A percentile compares a stretch with the other conserved stretches of the same genome.
Conservation (phyloP, 2,797 vertebrate species). For the Synanceia verrucosa region DNA sequence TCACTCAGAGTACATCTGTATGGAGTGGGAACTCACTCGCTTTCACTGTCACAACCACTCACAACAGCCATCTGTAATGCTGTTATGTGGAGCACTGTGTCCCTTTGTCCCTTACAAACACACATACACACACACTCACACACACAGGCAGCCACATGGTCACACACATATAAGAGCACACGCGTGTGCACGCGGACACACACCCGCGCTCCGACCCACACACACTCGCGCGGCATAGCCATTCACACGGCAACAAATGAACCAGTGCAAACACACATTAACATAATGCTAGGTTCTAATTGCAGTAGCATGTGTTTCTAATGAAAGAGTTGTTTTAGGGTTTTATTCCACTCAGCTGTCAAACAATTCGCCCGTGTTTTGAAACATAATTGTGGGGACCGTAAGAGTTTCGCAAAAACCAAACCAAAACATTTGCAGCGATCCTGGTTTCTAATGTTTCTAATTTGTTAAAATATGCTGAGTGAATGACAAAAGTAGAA, state of each 20-base stretch:
- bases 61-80: conserved; percentile 80
- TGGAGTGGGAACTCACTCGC: conserved; percentile 79
- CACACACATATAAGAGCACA: conserved; percentile 22
- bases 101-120: conserved; percentile 78
- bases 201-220: too few species aligned
- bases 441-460: conserved; percentile 84
- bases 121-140: conserved; percentile 21
- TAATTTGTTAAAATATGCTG: conserved; percentile 85
- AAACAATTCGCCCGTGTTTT: conserved; percentile 84
- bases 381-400: conserved; percentile 83
- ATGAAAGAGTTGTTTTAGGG: conserved; percentile 87
- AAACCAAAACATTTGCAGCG: conserved; percentile 82
- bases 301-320: conserved; percentile 85
- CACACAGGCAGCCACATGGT: conserved; percentile 11
- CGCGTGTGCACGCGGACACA: not conserved
- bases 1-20: conserved; percentile 84
- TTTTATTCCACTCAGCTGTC: conserved; percentile 80
- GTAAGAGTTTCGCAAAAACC: conserved; percentile 78
- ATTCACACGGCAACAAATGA: conserved; percentile 73
- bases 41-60: conserved; percentile 78
- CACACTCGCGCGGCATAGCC: conserved; percentile 23
- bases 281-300: conserved; percentile 82
- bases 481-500: conserved; percentile 82
- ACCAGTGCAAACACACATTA: conserved; percentile 79
- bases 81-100: conserved; percentile 83